Percentiles rank a stretch among this genome's conserved stretches.
Evolutionary conservation across 2,113 vertebrate species (phyloP).

Genomic region (Empidonax alnorum): DNA sequence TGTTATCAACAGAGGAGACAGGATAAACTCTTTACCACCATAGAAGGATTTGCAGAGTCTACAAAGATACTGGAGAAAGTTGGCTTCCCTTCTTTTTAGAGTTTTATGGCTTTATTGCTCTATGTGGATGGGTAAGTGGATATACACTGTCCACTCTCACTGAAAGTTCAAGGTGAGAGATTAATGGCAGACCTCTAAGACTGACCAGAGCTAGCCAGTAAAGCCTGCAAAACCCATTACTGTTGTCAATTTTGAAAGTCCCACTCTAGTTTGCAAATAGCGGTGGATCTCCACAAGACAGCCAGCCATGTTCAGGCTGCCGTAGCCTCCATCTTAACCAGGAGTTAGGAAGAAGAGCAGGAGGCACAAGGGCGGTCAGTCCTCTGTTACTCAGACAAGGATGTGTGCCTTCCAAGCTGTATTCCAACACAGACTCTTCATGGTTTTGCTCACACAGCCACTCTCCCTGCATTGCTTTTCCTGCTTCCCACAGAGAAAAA

Average conservation of each 20-base stretch:
- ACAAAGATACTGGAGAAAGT: neutral
- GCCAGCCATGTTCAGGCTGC: neutral
- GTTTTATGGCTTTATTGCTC: neutral
- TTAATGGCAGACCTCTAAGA: neutral
- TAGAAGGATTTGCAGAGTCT: neutral
- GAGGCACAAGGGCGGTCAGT: neutral
- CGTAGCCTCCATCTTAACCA: neutral
- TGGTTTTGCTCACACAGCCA: neutral
- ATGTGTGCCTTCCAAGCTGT: neutral
- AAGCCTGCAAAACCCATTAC: neutral
- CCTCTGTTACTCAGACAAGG: neutral
- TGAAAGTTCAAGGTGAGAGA: neutral
- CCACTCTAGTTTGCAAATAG: neutral
- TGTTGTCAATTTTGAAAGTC: neutral
- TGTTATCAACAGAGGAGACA: neutral
- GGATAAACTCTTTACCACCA: neutral
- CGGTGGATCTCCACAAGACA: neutral
- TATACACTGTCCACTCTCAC: neutral
- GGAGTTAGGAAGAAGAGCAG: neutral
- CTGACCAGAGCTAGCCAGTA: neutral
- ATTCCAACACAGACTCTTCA: neutral
- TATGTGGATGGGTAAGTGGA: neutral
- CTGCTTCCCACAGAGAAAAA: neutral
- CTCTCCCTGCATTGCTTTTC: neutral
- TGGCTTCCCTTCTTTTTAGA: neutral